These are phyloP conservation scores for Lithophane leautieri DNA, from an alignment of 2,888 invertebrate species.

Conservation along the genomic window DNA sequence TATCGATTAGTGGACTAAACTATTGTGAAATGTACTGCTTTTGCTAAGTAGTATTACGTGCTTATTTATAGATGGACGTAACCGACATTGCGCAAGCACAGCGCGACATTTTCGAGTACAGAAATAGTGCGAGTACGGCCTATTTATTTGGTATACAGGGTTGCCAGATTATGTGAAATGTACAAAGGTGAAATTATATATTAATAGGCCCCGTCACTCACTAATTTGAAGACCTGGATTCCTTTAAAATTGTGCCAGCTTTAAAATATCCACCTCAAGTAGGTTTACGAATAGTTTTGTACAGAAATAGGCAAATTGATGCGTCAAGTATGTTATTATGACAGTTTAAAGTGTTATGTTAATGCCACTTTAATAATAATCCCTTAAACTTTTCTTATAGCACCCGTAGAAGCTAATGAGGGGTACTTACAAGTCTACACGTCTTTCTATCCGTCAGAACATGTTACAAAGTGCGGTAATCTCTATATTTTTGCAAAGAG, in stretches of 20 bases:
- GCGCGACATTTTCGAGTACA: conserved; percentile 87
- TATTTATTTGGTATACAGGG: conserved; percentile 68
- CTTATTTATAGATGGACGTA: conserved; percentile 78
- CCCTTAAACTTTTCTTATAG: conserved; percentile 11
- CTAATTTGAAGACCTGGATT: conserved; percentile 2
- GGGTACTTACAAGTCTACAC: conserved; percentile 6
- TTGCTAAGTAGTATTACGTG: conserved; percentile 58
- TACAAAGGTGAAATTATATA: conserved; percentile 55
- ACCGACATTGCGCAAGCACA: conserved; percentile 82
- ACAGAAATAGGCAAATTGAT: conserved; percentile 29
- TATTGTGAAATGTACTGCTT: conserved; percentile 65
- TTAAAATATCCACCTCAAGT: background rate
- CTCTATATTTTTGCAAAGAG: conserved; percentile 24
- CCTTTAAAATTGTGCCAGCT: background rate
- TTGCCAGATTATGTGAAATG: conserved; percentile 59
- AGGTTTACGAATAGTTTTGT: background rate
- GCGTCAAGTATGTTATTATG: conserved; percentile 33
- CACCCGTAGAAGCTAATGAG: conserved; percentile 12
- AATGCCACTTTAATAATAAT: conserved; percentile 11
- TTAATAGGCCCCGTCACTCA: conserved; percentile 26
- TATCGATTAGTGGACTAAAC: conserved; percentile 49
- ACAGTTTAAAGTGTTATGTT: conserved; percentile 16
- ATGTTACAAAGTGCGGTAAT: conserved; percentile 5
- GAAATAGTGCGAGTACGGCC: conserved; percentile 84
- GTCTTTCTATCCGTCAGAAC: conserved; percentile 7